These are phyloP conservation scores for Ornithoptera alexandrae DNA, from an alignment of 2,888 invertebrate species.

Conservation along the genomic window DNA sequence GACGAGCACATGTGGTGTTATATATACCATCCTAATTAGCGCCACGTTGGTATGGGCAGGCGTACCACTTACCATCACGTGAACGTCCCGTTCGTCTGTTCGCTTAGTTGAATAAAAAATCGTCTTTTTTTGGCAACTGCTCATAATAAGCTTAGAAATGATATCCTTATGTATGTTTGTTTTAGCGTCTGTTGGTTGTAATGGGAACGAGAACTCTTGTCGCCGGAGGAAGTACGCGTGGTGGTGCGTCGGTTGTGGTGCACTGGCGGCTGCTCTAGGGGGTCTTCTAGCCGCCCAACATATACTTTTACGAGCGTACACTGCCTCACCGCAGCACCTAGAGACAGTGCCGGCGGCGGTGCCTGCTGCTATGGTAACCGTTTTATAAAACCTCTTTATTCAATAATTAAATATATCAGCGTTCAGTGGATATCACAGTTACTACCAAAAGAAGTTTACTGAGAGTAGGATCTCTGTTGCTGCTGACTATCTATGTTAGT, in stretches of 20 bases:
- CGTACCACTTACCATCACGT: too few species aligned
- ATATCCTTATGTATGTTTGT: background rate
- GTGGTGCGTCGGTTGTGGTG: conserved; percentile 90
- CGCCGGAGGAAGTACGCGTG: conserved; percentile 88
- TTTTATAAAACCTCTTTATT: conserved; percentile 14
- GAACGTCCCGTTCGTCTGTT: too few species aligned
- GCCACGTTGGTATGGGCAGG: too few species aligned
- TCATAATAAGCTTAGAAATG: background rate
- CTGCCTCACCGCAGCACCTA: conserved; percentile 87
- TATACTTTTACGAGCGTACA: conserved; percentile 88
- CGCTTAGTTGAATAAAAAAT: too few species aligned
- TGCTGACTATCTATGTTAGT: too few species aligned
- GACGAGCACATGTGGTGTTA: too few species aligned
- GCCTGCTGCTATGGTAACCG: conserved; percentile 90
- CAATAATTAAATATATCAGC: background rate
- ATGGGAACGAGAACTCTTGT: conserved; percentile 61
- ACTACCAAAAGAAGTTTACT: background rate
- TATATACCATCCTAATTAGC: too few species aligned
- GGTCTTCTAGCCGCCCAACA: conserved; percentile 89
- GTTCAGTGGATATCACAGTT: background rate
- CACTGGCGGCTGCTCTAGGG: conserved; percentile 87
- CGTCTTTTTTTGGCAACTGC: background rate
- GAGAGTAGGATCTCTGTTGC: background rate
- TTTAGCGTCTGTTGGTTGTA: conserved; percentile 66
- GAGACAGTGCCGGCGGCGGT: conserved; percentile 98